phyloP scores from a whole-genome alignment of 2,113 vertebrate species.

The Lathamus discolor region DNA sequence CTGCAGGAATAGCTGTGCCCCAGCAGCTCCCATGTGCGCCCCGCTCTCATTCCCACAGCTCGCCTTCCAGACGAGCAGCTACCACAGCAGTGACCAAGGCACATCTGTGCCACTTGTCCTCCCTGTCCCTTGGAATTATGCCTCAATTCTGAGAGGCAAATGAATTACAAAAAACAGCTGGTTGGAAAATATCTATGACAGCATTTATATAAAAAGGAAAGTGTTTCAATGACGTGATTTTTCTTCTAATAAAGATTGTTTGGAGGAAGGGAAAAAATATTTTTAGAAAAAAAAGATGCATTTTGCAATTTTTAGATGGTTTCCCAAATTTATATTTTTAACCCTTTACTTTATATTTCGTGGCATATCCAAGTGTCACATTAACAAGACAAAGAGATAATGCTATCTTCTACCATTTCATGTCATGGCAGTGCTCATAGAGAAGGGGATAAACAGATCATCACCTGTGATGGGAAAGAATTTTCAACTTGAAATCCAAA shows the following conservation, averaged over 20 bases:
- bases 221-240: not conserved
- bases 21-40: not conserved
- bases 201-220: not conserved
- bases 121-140: not conserved
- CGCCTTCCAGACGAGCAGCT: not conserved
- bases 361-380: not conserved
- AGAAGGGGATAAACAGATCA: not conserved
- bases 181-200: not conserved
- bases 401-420: not conserved
- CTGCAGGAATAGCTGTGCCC: not conserved
- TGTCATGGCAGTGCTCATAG: not conserved
- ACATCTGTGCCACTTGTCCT: not conserved
- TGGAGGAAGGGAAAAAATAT: not conserved
- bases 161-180: not conserved
- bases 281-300: not conserved
- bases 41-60: not conserved
- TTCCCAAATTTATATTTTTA: constrained; percentile 21
- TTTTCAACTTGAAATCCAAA: not conserved
- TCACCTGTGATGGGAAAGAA: not conserved
- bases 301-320: not conserved
- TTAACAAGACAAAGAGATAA: not conserved
- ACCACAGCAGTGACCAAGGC: not conserved
- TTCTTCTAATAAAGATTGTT: not conserved
- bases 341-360: not conserved
- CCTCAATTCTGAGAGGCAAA: constrained; percentile 13